These are phyloP conservation scores for Tanaodytes sp. DNA, from an alignment of 2,888 invertebrate species.

Conservation along the genomic window DNA sequence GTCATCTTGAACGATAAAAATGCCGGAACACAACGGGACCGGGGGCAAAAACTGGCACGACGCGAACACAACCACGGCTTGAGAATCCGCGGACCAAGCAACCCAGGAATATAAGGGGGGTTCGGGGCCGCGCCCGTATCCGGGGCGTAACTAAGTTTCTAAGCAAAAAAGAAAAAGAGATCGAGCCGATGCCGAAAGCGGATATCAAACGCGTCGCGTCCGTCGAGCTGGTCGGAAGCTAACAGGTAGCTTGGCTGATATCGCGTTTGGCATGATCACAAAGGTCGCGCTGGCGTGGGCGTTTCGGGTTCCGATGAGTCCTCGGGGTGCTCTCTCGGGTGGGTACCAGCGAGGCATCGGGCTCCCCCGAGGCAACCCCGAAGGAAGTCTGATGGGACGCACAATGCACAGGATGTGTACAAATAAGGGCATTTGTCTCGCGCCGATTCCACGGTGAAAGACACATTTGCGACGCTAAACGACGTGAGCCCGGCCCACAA, in stretches of 20 bases:
- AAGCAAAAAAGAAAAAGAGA: conserved; percentile 32
- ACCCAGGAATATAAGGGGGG: conserved; percentile 15
- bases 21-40: background rate
- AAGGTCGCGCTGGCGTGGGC: conserved; percentile 26
- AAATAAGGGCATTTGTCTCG: conserved; percentile 73
- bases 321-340: too few relatives aligned
- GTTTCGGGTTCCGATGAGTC: conserved; percentile 7
- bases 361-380: too few relatives aligned
- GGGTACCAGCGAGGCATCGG: too few relatives aligned
- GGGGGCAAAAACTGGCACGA: conserved; percentile 8
- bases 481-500: conserved; percentile 57
- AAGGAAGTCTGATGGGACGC: conserved; percentile 51
- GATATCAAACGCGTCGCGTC: conserved; percentile 29
- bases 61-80: too few relatives aligned
- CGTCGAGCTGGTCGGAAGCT: conserved; percentile 48
- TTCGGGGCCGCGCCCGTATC: conserved; percentile 41
- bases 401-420: conserved; percentile 73
- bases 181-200: conserved; percentile 18
- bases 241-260: too few relatives aligned
- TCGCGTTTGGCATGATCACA: conserved; percentile 38
- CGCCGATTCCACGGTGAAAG: conserved; percentile 69
- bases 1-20: background rate
- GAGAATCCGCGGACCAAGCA: too few relatives aligned
- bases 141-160: conserved; percentile 36
- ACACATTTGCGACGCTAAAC: conserved; percentile 66